Evolutionary conservation across 2,888 invertebrate species (phyloP).

Genomic region (Aplocera efformata): DNA sequence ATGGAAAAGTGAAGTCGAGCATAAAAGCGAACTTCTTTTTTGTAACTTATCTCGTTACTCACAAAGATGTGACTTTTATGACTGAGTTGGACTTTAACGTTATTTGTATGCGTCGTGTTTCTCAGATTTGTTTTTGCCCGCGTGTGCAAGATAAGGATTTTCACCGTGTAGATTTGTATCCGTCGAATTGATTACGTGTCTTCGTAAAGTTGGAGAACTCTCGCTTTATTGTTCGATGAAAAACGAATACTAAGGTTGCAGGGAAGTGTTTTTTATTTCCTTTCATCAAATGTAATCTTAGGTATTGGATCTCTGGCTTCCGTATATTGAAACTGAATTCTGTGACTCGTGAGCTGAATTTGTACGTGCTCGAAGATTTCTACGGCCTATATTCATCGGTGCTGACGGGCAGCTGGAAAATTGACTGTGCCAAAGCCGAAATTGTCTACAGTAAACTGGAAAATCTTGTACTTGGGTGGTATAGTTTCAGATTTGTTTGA

Average conservation of each 20-base stretch:
- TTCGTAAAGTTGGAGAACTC: slow-evolving; percentile 11
- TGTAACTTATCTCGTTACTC: slow-evolving; percentile 71
- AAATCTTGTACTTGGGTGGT: too few species aligned
- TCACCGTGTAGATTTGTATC: slow-evolving; percentile 40
- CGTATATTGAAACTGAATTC: background rate
- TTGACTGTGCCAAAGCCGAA: too few species aligned
- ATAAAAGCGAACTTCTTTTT: slow-evolving; percentile 62
- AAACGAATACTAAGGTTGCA: slow-evolving; percentile 6
- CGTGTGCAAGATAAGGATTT: slow-evolving; percentile 39
- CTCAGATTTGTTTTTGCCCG: slow-evolving; percentile 48
- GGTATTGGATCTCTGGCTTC: slow-evolving; percentile 1
- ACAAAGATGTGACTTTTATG: slow-evolving; percentile 73
- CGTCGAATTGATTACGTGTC: slow-evolving; percentile 36
- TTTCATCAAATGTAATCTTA: slow-evolving; percentile 3
- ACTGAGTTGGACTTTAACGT: slow-evolving; percentile 60
- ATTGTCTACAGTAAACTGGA: background rate
- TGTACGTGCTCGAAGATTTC: background rate
- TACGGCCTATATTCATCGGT: background rate
- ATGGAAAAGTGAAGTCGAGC: slow-evolving; percentile 56
- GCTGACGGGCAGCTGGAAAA: too few species aligned
- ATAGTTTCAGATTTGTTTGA: too few species aligned
- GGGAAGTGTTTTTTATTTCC: background rate
- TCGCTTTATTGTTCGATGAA: slow-evolving; percentile 16
- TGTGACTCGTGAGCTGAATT: background rate
- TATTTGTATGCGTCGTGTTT: slow-evolving; percentile 63